Evolutionary conservation across 2,113 vertebrate genomes (phyloP).

Genomic region (Triplophysa dalaica): DNA sequence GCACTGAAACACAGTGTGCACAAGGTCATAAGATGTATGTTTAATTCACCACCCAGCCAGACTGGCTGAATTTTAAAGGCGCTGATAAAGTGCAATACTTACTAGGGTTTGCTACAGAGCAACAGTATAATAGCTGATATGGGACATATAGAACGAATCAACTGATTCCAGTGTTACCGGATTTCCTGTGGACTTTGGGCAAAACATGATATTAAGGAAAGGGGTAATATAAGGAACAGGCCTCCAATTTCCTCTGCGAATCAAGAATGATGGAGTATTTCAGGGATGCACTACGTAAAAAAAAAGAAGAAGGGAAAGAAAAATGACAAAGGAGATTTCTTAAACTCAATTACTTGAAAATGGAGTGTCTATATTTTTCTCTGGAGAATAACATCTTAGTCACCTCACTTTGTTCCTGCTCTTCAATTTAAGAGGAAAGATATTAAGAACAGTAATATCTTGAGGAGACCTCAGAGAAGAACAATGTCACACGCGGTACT

Average conservation of each 20-base stretch:
- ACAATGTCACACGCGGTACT: too few species aligned
- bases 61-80: constrained; percentile 5
- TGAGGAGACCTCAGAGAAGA: too few species aligned
- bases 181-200: background rate
- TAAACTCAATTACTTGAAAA: background rate
- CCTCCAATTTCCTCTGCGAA: background rate
- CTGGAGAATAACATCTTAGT: too few species aligned
- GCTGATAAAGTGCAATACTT: background rate
- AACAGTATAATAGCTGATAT: background rate
- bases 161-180: constrained; percentile 6
- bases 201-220: constrained; percentile 1
- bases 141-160: background rate
- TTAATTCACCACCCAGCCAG: background rate
- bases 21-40: background rate
- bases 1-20: background rate
- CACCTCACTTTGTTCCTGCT: too few species aligned
- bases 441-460: too few species aligned
- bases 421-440: too few species aligned
- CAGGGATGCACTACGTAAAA: background rate
- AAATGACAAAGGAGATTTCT: background rate
- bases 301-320: too few species aligned
- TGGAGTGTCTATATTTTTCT: too few species aligned
- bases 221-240: background rate
- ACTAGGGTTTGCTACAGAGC: constrained; percentile 7
- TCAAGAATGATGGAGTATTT: background rate